These are phyloP conservation scores for Rhinolophus ferrumequinum DNA, from an alignment of 2,113 vertebrate species.

Conservation along the genomic window DNA sequence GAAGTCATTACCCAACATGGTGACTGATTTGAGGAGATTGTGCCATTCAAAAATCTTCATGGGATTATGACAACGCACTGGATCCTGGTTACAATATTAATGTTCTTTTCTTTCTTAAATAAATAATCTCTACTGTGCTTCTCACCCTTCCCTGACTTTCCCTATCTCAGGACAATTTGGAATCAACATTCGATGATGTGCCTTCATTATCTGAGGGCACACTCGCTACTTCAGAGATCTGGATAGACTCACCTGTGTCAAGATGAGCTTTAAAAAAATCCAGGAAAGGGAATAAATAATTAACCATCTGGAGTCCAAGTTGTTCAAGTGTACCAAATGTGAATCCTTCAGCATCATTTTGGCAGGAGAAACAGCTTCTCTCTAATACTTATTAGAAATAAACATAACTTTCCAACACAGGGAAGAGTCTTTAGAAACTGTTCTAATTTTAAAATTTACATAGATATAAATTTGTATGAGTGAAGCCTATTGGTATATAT, in stretches of 20 bases:
- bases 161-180: constrained; percentile 59
- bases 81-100: constrained; percentile 68
- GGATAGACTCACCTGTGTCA: constrained; percentile 38
- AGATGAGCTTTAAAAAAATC: constrained; percentile 66
- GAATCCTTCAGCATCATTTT: constrained; percentile 73
- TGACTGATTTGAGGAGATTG: constrained; percentile 57
- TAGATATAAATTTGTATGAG: constrained; percentile 45
- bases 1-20: constrained; percentile 57
- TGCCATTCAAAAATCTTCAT: constrained; percentile 51
- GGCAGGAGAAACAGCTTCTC: constrained; percentile 72
- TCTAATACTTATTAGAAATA: constrained; percentile 74
- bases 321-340: constrained; percentile 56
- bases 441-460: constrained; percentile 59
- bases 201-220: constrained; percentile 43
- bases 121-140: constrained; percentile 85
- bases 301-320: constrained; percentile 63
- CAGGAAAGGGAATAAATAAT: constrained; percentile 59
- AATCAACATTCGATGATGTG: background rate
- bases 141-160: constrained; percentile 81
- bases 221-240: constrained; percentile 63
- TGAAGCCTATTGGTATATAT: constrained; percentile 32
- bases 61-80: constrained; percentile 69
- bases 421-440: constrained; percentile 61
- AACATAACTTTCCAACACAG: constrained; percentile 56
- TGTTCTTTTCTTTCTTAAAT: constrained; percentile 71